A percentile compares a stretch with the other conserved stretches of the same genome.
These are phyloP conservation scores for Drosophila acutilabella DNA, from an alignment of 2,888 invertebrate genomes.

Conservation along the genomic window DNA sequence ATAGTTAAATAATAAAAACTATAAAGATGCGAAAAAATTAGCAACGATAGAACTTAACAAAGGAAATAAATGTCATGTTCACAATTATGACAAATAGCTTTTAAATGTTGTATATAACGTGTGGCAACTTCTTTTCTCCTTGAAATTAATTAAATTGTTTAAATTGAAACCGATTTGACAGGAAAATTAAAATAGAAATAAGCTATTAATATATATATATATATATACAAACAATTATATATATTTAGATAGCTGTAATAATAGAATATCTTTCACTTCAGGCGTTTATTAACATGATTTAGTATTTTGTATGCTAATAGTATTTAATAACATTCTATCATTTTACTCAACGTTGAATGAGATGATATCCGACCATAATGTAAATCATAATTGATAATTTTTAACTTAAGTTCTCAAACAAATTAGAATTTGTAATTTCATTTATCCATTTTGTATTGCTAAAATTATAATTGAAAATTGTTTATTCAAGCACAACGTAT, in stretches of 20 bases:
- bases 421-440: not conserved
- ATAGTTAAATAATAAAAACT: slow-evolving; percentile 15
- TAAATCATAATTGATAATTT: not conserved
- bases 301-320: not conserved
- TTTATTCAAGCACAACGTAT: slow-evolving; percentile 97
- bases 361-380: not conserved
- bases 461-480: slow-evolving; percentile 2
- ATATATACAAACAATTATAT: too few relatives aligned
- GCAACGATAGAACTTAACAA: slow-evolving; percentile 42
- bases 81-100: not conserved
- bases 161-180: slow-evolving; percentile 16
- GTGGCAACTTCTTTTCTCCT: too few relatives aligned
- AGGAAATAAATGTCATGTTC: slow-evolving; percentile 23
- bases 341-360: not conserved
- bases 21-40: slow-evolving; percentile 22
- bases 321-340: slow-evolving; percentile 5
- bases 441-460: not conserved
- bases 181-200: not conserved
- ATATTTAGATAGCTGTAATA: too few relatives aligned
- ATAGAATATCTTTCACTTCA: slow-evolving; percentile 16
- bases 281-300: not conserved
- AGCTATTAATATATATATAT: not conserved
- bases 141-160: not conserved
- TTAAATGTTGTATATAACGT: too few relatives aligned
- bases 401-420: not conserved